phyloP scores from a whole-genome alignment of 2,888 invertebrate species.

The Brassicogethes aeneus region DNA sequence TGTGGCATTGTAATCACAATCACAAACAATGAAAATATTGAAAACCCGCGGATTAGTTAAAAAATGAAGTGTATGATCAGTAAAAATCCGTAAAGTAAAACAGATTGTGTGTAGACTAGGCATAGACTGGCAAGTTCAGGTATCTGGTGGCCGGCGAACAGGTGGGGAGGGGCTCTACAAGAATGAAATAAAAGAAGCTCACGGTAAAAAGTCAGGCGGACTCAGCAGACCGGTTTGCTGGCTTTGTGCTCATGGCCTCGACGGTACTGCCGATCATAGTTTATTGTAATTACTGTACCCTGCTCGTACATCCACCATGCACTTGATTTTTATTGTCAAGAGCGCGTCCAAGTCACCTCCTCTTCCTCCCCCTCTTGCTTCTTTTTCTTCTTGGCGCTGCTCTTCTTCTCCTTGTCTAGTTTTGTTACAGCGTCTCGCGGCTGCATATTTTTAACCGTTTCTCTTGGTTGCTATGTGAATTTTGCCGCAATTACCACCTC shows the following conservation, averaged over 20 bases:
- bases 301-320: conserved; percentile 25
- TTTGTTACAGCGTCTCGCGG: too few species aligned
- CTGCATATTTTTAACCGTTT: too few species aligned
- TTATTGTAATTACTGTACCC: conserved; percentile 30
- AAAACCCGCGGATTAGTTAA: too few species aligned
- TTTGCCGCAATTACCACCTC: too few species aligned
- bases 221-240: conserved; percentile 19
- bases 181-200: conserved; percentile 21
- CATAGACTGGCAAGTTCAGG: conserved; percentile 10
- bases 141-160: conserved; percentile 10
- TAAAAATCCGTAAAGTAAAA: too few species aligned
- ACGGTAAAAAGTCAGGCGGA: conserved; percentile 19
- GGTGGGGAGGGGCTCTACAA: conserved; percentile 15
- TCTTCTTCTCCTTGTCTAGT: neutral
- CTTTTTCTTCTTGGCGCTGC: neutral
- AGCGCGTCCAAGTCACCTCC: conserved; percentile 15
- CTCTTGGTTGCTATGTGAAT: too few species aligned
- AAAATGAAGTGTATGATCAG: too few species aligned
- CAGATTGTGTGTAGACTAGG: conserved; percentile 5
- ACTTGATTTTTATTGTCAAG: conserved; percentile 26
- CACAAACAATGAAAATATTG: too few species aligned
- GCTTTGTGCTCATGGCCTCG: conserved; percentile 12
- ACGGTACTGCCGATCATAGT: conserved; percentile 23
- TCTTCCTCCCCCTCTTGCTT: neutral
- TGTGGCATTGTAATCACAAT: too few species aligned